Evolutionary conservation across 1,140 invertebrate genomes (phyloP), one percentile per base, ranked within the genome.

Genomic region (Ctenoplectra terminalis): DNA sequence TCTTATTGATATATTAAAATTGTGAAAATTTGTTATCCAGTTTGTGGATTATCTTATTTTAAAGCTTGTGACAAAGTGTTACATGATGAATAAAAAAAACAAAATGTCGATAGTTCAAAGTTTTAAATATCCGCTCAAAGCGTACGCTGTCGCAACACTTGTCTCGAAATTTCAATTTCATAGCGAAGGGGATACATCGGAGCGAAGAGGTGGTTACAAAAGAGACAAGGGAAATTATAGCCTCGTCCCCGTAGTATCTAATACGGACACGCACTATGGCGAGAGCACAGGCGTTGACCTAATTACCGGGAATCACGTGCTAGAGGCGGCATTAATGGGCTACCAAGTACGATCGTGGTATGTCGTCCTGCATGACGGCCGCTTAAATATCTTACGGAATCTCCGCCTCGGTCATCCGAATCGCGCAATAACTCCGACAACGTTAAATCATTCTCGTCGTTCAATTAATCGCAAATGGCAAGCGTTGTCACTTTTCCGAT

Each of bases 331-430:
- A 67, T 76, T 87, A 83, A 87, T 80, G 71, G 54, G 54, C 75
- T 72, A 66, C 69, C 80, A n/a, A 78, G 70, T 72, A 76, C 67
- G 74, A 87, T 72, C 81, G 34, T 11, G 64, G 20, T 72, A 67
- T 60, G 72, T 67, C 61, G 58, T 60, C 66, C 37, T 73, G 52
- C 64, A 56, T 66, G 73, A 54, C 58, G 48, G 23, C 26, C 67
- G 69, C 75, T 31, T 87, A 84, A 87, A 87, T 84, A 78, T 87
- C 73, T 84, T 43, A 58, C 63, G 60, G 58, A 75, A 83, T 86
- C 54, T 23, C 40, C 48, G 43, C 4, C 37, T 74, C 23, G 17
- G 4, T 34, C 40, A 76, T 61, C 26, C 31, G 61, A 37, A 29
- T 61, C 67, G 54, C 31, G 40, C 11, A 13, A 58, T 46, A 60